Evolutionary conservation across 2,888 invertebrate species (phyloP).

Genomic region (Incurvaria masculella): DNA sequence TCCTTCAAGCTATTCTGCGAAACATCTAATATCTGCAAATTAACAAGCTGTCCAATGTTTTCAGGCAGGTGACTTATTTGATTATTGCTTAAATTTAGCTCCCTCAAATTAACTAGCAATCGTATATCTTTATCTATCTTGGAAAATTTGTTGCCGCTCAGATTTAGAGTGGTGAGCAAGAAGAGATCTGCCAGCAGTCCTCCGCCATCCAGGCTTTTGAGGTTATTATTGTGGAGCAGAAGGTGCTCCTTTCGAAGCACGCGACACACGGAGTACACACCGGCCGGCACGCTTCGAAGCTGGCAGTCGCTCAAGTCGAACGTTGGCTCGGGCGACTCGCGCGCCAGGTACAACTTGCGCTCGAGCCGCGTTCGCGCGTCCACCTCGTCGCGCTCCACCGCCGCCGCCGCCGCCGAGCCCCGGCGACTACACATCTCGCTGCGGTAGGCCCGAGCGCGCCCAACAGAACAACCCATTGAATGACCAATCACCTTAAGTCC

Average conservation of each 20-base stretch:
- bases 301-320: slow-evolving; percentile 81
- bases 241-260: slow-evolving; percentile 75
- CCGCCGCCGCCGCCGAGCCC: slow-evolving; percentile 23
- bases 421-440: slow-evolving; percentile 31
- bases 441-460: slow-evolving; percentile 30
- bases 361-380: slow-evolving; percentile 35
- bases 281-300: slow-evolving; percentile 68
- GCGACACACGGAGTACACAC: slow-evolving; percentile 76
- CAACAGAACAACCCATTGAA: slow-evolving; percentile 45
- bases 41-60: slow-evolving; percentile 60
- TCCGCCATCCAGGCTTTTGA: slow-evolving; percentile 66
- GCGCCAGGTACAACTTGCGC: slow-evolving; percentile 48
- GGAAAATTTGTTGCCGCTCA: slow-evolving; percentile 64
- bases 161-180: slow-evolving; percentile 62
- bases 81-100: slow-evolving; percentile 73
- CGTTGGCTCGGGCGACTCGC: slow-evolving; percentile 75
- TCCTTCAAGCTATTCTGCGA: slow-evolving; percentile 66
- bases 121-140: slow-evolving; percentile 62
- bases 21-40: slow-evolving; percentile 65
- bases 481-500: background rate
- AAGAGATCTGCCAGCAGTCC: slow-evolving; percentile 69
- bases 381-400: slow-evolving; percentile 19
- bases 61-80: slow-evolving; percentile 66
- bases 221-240: slow-evolving; percentile 64
- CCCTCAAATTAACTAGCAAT: slow-evolving; percentile 65